These are phyloP conservation scores for Phodopus roborovskii DNA, from an alignment of 2,113 vertebrate genomes.

Conservation along the genomic window DNA sequence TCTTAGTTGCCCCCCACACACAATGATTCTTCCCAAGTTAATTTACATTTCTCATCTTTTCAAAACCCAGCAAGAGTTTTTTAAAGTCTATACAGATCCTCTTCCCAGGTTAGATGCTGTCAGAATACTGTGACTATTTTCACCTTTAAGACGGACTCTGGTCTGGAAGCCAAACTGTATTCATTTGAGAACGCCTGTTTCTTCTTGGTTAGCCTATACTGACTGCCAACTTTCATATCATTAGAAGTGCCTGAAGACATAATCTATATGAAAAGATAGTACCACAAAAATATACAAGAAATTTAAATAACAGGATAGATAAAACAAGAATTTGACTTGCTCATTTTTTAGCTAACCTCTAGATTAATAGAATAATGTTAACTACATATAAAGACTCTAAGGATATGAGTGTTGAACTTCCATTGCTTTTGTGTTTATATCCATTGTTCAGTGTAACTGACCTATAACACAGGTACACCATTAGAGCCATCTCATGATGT, in stretches of 20 bases:
- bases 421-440: background rate
- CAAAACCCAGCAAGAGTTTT: background rate
- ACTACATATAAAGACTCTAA: background rate
- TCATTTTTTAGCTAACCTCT: background rate
- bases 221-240: background rate
- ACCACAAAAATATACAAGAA: background rate
- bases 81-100: background rate
- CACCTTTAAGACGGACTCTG: background rate
- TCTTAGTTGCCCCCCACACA: background rate
- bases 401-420: background rate
- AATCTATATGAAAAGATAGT: background rate
- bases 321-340: background rate
- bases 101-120: background rate
- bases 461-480: background rate
- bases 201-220: background rate
- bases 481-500: rapidly evolving
- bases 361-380: background rate
- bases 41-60: background rate
- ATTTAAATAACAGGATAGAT: background rate
- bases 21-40: background rate
- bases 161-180: background rate
- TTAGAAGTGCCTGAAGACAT: background rate
- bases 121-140: background rate
- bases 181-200: background rate
- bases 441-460: background rate